Base-by-base conservation (phyloP, 37 sponge, comb jelly and placozoan species). In the Geodia barretti region DNA sequence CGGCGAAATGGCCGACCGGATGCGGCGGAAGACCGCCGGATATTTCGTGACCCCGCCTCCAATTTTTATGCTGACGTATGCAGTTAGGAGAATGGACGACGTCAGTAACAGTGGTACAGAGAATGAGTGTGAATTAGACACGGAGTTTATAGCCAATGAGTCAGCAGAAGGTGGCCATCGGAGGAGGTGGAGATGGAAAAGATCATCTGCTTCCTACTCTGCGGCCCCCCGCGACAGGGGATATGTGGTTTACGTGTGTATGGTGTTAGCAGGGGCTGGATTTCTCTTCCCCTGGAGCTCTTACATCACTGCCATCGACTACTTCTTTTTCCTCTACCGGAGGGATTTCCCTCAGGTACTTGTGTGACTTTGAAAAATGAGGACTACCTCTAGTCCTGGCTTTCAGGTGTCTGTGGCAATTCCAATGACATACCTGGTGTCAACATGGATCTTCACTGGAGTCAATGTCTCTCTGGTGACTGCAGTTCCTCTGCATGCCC, bases 271-370 rank as follows among this genome's bases (percentile, higher is more conserved):
- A 1, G 93, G 93, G 1, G 86, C 89, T 26, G 97, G 97, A 0
- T 84, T 96, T 42, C 91, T 93, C 60, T 84, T 90, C 71, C 97
- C 97, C 39, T 96, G 78, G 82, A 84, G 73, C 79, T 83, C 85
- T 64, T 93, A 73, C 66, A 74, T 96, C 28, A 73, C 93, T 29
- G 97, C 91, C 32, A 77, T 90, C 14, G 97, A 96, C 86, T 96
- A 96, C 62, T 96, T 96, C 84, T 63, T 79, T 66, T 83, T 76
- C 54, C 80, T 87, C 74, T 96, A 93, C 76, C 77, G 70, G 23
- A 24, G 38, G 11, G 59, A 89, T 34, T 83, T 86, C 60, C 81
- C 81, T 26, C 83, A 86, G 39, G 65, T 72, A 14, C n/a, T n/a
- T n/a, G n/a, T n/a, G n/a, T n/a, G n/a, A n/a, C n/a, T n/a, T n/a